Percentiles rank a stretch among this genome's conserved stretches.
These are phyloP conservation scores for Linnaemya vulpina DNA, from an alignment of 2,888 invertebrate genomes.

Conservation along the genomic window DNA sequence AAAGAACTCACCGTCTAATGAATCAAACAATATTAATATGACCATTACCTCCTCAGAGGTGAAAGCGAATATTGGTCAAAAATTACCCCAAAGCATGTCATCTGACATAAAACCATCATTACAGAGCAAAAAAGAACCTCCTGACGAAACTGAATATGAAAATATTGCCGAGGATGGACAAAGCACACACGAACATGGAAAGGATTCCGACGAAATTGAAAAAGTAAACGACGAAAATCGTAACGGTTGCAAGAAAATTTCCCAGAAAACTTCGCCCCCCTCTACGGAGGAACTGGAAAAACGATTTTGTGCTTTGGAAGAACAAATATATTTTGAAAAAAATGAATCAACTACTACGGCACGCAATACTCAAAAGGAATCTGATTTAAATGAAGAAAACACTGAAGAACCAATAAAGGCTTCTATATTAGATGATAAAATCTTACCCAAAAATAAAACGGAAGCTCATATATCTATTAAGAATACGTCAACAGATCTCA, in stretches of 20 bases:
- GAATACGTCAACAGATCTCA: background rate
- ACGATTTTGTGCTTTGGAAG: conserved; percentile 79
- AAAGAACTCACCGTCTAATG: background rate
- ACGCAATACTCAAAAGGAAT: background rate
- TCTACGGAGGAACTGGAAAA: conserved; percentile 79
- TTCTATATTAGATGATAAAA: background rate
- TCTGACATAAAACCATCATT: conserved; percentile 74
- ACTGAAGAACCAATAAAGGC: background rate
- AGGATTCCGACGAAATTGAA: background rate
- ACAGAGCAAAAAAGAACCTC: conserved; percentile 77
- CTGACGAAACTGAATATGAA: conserved; percentile 72
- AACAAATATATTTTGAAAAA: conserved; percentile 74
- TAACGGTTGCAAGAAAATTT: background rate
- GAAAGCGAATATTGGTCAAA: conserved; percentile 8
- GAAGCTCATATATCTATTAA: background rate
- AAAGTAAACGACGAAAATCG: background rate
- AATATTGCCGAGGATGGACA: background rate
- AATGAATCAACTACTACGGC: conserved; percentile 74
- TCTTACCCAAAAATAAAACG: background rate
- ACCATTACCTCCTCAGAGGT: background rate
- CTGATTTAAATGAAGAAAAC: background rate
- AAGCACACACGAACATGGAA: background rate
- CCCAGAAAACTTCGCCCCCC: conserved; percentile 73
- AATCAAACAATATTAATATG: conserved; percentile 6
- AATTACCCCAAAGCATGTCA: conserved; percentile 71